Base-by-base conservation (phyloP, 2,113 vertebrate genomes). In the Rhinopomastus cyanomelas region DNA sequence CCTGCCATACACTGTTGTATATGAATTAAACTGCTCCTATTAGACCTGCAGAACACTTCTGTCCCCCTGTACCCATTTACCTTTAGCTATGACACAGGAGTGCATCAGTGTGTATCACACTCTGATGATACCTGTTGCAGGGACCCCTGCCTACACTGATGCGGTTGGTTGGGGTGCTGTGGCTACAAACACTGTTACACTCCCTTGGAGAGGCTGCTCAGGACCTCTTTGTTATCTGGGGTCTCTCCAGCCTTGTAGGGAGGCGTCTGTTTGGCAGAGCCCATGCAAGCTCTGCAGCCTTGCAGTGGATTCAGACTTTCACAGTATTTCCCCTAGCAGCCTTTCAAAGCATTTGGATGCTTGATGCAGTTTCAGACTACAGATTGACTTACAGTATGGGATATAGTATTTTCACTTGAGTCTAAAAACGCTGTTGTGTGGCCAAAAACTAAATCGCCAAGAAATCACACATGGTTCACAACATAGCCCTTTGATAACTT, bases 391-490 rank as follows among this genome's bases (percentile, higher is more conserved):
- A 44, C 95, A 93, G 89, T 86, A 90, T 69, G 76, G 83, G 84
- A 91, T 78, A 94, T 91, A 93, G 90, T 92, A 92, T 95, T 94
- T 91, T 93, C 94, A 95, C 96, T 96, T 87, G 78, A 8, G 16
- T 93, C 86, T 84, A 84, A 95, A 95, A 97, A 88, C 16, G 72
- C 92, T 93, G 80, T 81, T 96, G 64, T 82, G 69, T 44, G 76
- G 86, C 83, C 89, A 95, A 91, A 95, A 91, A 90, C 82, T 89
- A 93, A 93, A 92, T 30, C 78, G 89, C 92, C 95, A 95, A 93
- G 96, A 97, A 98, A 97, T 96, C 91, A 81, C 96, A 97, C 95
- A 96, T 95, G 90, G 96, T 97, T 96, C 94, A 89, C 95, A 97
- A 97, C 96, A 97, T 92, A 93, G 96, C 94, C 96, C 85, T 96